Conservation (phyloP, 2,888 invertebrate genomes). For the Chrysomela aeneicollis region DNA sequence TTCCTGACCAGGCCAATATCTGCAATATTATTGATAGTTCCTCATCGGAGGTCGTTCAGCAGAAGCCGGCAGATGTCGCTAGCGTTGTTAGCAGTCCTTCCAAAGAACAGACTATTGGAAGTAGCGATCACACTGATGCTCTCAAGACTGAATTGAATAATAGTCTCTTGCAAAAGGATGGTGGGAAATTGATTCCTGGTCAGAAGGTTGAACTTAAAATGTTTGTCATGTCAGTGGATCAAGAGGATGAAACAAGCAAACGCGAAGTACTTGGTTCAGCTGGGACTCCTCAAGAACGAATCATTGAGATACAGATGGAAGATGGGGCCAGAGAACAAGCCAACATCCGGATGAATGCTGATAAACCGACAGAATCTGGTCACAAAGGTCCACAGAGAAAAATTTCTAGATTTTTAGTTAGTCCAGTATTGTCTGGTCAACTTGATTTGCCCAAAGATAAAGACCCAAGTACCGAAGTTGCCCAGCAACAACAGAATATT, state of each 20-base stretch:
- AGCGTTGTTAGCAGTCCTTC: conserved; percentile 24
- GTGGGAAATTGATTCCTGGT: conserved; percentile 50
- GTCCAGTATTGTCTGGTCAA: conserved; percentile 74
- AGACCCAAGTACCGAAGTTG: conserved; percentile 47
- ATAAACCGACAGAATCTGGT: conserved; percentile 37
- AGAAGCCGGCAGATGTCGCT: conserved; percentile 22
- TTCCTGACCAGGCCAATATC: conserved; percentile 47
- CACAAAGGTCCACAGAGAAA: conserved; percentile 69
- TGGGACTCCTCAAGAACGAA: conserved; percentile 32
- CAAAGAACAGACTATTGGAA: conserved; percentile 24
- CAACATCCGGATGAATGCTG: conserved; percentile 20
- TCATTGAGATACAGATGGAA: conserved; percentile 36
- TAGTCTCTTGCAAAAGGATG: conserved; percentile 50
- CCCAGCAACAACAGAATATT: conserved; percentile 37
- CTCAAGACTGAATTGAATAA: conserved; percentile 51
- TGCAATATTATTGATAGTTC: conserved; percentile 49
- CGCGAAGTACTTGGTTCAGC: conserved; percentile 9
- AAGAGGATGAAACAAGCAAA: conserved; percentile 25
- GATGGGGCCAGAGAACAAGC: conserved; percentile 35
- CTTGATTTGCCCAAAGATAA: conserved; percentile 59
- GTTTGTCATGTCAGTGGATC: conserved; percentile 51
- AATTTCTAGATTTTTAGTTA: conserved; percentile 83
- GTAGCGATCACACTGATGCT: conserved; percentile 45
- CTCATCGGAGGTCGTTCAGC: conserved; percentile 25
- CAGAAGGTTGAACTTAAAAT: conserved; percentile 57